Base-by-base conservation (phyloP, 2,113 vertebrate species). In the Edolisoma coerulescens region DNA sequence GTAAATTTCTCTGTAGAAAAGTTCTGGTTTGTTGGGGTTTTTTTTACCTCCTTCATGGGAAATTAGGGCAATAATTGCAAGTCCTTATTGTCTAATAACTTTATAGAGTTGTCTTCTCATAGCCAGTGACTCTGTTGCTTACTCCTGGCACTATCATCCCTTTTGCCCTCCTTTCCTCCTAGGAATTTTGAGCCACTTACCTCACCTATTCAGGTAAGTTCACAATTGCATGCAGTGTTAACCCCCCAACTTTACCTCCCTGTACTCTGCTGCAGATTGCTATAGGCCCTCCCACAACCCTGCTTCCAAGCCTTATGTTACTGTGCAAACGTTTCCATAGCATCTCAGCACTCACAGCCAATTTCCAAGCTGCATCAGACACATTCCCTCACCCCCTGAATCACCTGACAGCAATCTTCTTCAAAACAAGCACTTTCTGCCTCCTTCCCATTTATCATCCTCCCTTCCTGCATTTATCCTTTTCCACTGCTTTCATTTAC, bases 401-500 rank as follows among this genome's bases (percentile, higher is more conserved):
- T 83, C 67, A 96, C 92, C 49, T 88, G 85, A 90, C 71, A 83
- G 82, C 41, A 80, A 90, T 57, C 77, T 73, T 39, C 90, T 80
- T 89, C 71, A 92, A 70, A 95, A 96, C 50, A 88, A 90, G 50
- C 35, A 65, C 54, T 83, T 90, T 94, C 50, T 88, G 57, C 59
- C 71, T 77, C 59, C 50, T 84, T 88, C n/a, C 33, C 41, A 76
- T 70, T 71, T 64, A 81, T 87, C 92, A 95, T 52, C 27, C 69
- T 94, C 80, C 60, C 18, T 91, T 50, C 59, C 75, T 69, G 75
- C 44, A 69, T 60, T 87, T 77, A 47, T 49, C 28, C 32, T 30
- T 83, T 84, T 59, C 42, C 59, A 50, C 54, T 27, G 18, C 32
- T 63, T 67, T 69, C 75, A 33, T 35, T 65, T 80, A n/a, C 13